phyloP scores from a whole-genome alignment of 2,797 vertebrate genomes.

The Acipenser transmontanus region DNA sequence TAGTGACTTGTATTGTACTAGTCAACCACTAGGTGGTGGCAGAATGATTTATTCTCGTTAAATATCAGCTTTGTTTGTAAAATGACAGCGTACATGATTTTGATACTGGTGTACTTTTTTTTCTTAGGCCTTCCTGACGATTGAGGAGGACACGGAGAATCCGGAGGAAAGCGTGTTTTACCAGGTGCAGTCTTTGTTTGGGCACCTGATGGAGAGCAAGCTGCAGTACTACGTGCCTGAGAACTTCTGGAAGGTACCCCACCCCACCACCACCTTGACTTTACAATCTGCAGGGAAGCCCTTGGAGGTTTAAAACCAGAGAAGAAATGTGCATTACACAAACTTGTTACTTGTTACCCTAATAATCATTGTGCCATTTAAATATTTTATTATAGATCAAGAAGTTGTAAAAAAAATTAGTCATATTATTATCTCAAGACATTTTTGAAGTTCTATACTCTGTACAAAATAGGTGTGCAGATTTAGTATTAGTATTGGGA shows the following conservation, averaged over 20 bases:
- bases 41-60: not conserved
- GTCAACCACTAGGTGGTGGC: slow-evolving; percentile 13
- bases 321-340: too few species aligned
- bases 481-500: too few species aligned
- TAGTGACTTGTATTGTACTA: too few species aligned
- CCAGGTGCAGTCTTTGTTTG: slow-evolving; percentile 94
- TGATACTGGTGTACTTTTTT: not conserved
- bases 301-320: not conserved
- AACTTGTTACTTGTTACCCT: too few species aligned
- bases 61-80: not conserved
- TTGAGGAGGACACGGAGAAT: slow-evolving; percentile 93
- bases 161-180: slow-evolving; percentile 98
- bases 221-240: slow-evolving; percentile 95
- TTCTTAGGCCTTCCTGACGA: slow-evolving; percentile 79
- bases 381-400: too few species aligned
- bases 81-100: not conserved
- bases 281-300: not conserved
- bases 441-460: too few species aligned
- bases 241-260: slow-evolving; percentile 96
- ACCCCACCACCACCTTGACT: too few species aligned
- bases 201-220: slow-evolving; percentile 98
- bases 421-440: too few species aligned
- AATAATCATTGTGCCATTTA: too few species aligned
- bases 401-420: too few species aligned
- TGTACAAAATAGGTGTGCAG: too few species aligned